These are phyloP conservation scores for Cinara cedri DNA, from an alignment of 2,888 invertebrate genomes.

Conservation along the genomic window DNA sequence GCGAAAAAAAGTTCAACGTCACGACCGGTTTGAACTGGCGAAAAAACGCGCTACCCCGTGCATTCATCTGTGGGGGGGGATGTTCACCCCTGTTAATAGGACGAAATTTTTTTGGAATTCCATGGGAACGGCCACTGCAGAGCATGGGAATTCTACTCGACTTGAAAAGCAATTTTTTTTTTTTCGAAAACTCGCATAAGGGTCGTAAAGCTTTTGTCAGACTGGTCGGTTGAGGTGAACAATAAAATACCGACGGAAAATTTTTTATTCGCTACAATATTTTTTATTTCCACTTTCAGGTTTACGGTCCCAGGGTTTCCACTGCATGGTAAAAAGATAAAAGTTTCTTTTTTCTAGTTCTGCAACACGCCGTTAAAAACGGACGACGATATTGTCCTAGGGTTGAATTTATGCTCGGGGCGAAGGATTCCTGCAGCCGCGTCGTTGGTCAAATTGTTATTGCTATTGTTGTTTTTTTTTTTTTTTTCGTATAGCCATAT, in stretches of 20 bases:
- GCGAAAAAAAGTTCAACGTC: slow-evolving; percentile 40
- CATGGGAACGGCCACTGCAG: slow-evolving; percentile 26
- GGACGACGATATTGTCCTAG: slow-evolving; percentile 1
- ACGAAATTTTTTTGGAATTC: slow-evolving; percentile 48
- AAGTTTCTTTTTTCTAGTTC: slow-evolving; percentile 12
- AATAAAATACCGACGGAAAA: background rate
- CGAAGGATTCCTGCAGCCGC: background rate
- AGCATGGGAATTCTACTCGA: background rate
- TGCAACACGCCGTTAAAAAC: slow-evolving; percentile 14
- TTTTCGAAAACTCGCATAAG: background rate
- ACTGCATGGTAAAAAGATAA: background rate
- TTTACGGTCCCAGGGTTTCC: slow-evolving; percentile 26
- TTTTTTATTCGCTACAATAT: background rate
- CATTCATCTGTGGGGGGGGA: background rate
- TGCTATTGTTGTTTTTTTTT: background rate
- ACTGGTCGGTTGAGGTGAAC: background rate
- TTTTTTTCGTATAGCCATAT: background rate
- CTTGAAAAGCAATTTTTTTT: slow-evolving; percentile 14
- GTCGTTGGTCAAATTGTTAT: background rate
- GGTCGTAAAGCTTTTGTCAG: slow-evolving; percentile 30
- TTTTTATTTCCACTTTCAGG: slow-evolving; percentile 5
- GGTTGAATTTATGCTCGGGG: background rate
- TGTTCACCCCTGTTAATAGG: slow-evolving; percentile 12
- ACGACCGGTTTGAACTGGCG: slow-evolving; percentile 30
- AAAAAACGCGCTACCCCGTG: slow-evolving; percentile 9